Base-by-base conservation (phyloP, 2,113 vertebrate species). In the Macquaria australasica region DNA sequence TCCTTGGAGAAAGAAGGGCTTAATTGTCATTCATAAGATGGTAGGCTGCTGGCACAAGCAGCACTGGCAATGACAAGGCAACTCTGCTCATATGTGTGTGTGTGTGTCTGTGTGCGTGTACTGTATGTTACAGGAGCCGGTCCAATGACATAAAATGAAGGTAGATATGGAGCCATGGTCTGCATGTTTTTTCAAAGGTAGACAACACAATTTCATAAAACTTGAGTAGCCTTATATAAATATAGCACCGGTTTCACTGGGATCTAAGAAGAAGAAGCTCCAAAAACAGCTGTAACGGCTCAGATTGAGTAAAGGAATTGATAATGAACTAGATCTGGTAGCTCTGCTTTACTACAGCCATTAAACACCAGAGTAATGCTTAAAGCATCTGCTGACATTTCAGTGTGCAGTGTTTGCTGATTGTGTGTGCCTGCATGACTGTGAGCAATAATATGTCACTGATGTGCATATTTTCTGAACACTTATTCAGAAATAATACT, bases 161-260 rank as follows among this genome's bases (percentile, higher is more conserved):
- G 91, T 94, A 93, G 92, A 91, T 92, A 91, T 87, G 85, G 81
- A 92, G 87, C 92, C 70, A 77, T 70, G 84, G 86, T 91, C 85
- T 89, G 84, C 84, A 78, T n/a, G 71, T 69, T 81, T 87, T 68
- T 68, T 81, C 60, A 86, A 88, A 91, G 72, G 75, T 89, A 76
- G 85, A 91, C 84, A 89, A 91, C 71, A 89, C 81, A 89, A 84
- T 79, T 80, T 85, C 73, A 88, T 84, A 86, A 83, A 94, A 93
- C 78, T 93, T 83, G 88, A 94, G 88, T 90, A 94, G 87, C 88
- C 81, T 89, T 89, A 1, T 88, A 90, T 90, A 94, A 94, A 94
- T 91, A 93, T 94, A 95, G 95, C 94, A 96, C 95, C 94, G 81
- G 82, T 93, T 85, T 92, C 66, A 93, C 87, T 89, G 88, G 86